These are phyloP conservation scores for Tortrix viridana DNA, from an alignment of 2,888 invertebrate genomes.

Conservation along the genomic window DNA sequence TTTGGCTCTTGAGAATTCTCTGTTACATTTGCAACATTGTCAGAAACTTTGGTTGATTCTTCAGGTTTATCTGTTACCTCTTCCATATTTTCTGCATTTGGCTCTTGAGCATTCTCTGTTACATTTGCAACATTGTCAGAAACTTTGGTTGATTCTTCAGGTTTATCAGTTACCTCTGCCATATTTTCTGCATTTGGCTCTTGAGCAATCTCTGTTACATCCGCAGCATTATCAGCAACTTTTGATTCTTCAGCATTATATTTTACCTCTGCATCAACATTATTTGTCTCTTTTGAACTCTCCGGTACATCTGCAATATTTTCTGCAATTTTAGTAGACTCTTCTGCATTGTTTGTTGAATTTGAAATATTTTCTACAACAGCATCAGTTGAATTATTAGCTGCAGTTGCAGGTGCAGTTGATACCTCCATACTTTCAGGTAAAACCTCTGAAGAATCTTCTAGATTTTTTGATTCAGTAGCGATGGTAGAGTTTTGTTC, in stretches of 20 bases:
- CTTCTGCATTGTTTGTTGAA: too few species aligned
- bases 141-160: not conserved
- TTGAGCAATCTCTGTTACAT: too few species aligned
- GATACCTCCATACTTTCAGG: constrained; percentile 23
- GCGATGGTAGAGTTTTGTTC: not conserved
- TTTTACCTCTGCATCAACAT: not conserved
- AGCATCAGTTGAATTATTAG: constrained; percentile 1
- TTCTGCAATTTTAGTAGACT: too few species aligned
- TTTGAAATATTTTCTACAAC: too few species aligned
- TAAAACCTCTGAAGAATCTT: constrained; percentile 13
- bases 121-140: too few species aligned
- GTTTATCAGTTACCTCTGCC: not conserved
- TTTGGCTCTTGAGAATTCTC: too few species aligned
- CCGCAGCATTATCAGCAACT: too few species aligned
- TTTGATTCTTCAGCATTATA: not conserved
- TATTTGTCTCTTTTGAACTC: not conserved
- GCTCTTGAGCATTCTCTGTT: too few species aligned
- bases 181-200: not conserved
- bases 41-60: not conserved
- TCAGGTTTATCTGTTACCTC: not conserved
- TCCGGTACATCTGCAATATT: too few species aligned
- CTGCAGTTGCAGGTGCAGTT: constrained; percentile 8
- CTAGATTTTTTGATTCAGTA: not conserved
- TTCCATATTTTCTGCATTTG: not conserved
- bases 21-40: too few species aligned